Evolutionary conservation across 2,113 vertebrate genomes (phyloP).

Genomic region (Ctenomys sociabilis): DNA sequence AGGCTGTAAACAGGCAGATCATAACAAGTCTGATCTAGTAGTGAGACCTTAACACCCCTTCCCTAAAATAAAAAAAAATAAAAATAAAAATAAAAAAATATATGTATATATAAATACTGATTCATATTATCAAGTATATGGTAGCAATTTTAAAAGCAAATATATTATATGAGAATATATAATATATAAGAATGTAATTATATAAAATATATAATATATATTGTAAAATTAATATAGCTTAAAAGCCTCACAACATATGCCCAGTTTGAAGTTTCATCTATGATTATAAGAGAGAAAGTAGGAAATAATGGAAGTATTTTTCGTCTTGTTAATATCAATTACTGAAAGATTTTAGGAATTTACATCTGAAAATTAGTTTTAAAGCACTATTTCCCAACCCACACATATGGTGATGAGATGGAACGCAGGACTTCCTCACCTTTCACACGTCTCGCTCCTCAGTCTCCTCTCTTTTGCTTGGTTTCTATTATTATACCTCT

Average conservation of each 20-base stretch:
- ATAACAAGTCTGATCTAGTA: no score
- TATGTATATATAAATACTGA: no score
- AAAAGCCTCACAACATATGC: neutral
- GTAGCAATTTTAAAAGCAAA: neutral
- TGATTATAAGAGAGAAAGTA: neutral
- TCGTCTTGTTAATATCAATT: neutral
- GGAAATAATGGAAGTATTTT: neutral
- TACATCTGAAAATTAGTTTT: neutral
- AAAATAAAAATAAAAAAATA: no score
- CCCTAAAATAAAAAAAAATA: no score
- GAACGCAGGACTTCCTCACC: neutral
- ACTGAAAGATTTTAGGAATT: neutral
- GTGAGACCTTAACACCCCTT: no score
- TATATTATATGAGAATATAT: no score
- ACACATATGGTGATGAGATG: neutral
- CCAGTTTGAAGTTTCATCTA: neutral
- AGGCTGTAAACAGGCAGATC: no score
- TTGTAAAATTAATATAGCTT: neutral
- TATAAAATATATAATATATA: neutral
- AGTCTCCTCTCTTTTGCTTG: neutral
- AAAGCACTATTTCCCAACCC: neutral
- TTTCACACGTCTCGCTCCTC: neutral
- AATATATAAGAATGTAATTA: neutral
- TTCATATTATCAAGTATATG: no score
- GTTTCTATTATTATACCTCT: rapidly evolving